Evolutionary conservation across 1,140 invertebrate genomes (phyloP).

Genomic region (Bombus balteatus): DNA sequence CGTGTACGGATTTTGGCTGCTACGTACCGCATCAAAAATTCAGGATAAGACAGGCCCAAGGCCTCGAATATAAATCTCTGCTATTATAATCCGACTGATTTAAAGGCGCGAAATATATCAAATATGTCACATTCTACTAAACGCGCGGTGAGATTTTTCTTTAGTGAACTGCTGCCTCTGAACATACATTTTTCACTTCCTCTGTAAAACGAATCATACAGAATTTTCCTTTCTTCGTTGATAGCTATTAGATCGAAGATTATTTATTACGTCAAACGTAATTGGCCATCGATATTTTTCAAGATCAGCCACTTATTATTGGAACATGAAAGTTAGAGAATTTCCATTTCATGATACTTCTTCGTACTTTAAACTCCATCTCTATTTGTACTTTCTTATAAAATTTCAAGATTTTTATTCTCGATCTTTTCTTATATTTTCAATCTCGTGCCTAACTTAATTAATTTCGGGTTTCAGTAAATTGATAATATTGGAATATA

Average conservation of each 20-base stretch:
- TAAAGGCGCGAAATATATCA: constrained; percentile 27
- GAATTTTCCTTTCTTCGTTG: background rate
- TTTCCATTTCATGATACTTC: background rate
- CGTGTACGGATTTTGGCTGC: background rate
- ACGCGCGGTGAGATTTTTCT: constrained; percentile 16
- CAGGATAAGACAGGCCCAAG: constrained; percentile 9
- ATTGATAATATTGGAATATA: no score
- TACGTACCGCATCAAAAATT: background rate
- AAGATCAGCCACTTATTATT: background rate
- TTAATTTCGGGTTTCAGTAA: no score
- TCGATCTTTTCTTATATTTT: background rate
- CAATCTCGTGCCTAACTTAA: background rate
- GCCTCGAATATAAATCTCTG: constrained; percentile 34
- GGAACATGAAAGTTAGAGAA: background rate
- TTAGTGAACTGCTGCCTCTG: background rate
- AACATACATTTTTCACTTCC: constrained; percentile 29
- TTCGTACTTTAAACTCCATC: background rate
- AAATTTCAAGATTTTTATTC: background rate
- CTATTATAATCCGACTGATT: constrained; percentile 33
- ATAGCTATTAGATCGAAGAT: background rate
- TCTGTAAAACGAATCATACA: background rate
- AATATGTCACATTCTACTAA: background rate
- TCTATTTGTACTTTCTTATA: background rate
- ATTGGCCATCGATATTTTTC: constrained; percentile 7
- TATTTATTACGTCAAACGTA: constrained; percentile 12